A percentile compares a stretch with the other conserved stretches of the same genome.
Evolutionary conservation across 2,888 invertebrate species (phyloP).

Genomic region (Pegoplata infirma): DNA sequence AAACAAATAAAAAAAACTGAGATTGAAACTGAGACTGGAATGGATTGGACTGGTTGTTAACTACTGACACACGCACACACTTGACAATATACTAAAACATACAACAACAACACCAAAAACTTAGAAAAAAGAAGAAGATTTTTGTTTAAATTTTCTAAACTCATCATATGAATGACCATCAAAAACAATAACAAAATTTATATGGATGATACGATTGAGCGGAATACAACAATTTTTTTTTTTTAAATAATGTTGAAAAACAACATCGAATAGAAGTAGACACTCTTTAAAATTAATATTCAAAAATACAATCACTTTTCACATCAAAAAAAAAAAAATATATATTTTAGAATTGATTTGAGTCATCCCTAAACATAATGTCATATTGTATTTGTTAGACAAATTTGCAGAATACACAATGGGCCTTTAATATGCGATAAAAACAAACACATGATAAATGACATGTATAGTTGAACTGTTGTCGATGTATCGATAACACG

Average conservation of each 20-base stretch:
- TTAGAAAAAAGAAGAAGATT: slow-evolving; percentile 37
- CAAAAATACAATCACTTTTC: slow-evolving; percentile 38
- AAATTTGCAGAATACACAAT: neutral
- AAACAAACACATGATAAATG: no score
- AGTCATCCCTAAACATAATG: neutral
- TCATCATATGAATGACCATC: slow-evolving; percentile 44
- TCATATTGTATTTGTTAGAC: neutral
- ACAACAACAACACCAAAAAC: neutral
- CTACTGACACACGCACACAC: slow-evolving; percentile 8
- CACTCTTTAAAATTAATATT: slow-evolving; percentile 1
- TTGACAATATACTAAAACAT: no score
- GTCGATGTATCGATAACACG: no score
- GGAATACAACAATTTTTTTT: neutral
- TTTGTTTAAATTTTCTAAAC: slow-evolving; percentile 32
- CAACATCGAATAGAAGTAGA: neutral
- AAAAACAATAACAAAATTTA: slow-evolving; percentile 20
- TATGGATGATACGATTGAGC: slow-evolving; percentile 10
- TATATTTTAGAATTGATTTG: neutral
- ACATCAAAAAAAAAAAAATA: neutral
- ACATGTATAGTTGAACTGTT: no score
- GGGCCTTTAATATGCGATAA: neutral
- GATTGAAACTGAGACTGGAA: neutral
- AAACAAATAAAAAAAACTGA: slow-evolving; percentile 1
- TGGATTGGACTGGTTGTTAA: no score
- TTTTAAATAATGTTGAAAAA: neutral